Evolutionary conservation across 2,797 vertebrate genomes (phyloP).

Genomic region (Semotilus atromaculatus): DNA sequence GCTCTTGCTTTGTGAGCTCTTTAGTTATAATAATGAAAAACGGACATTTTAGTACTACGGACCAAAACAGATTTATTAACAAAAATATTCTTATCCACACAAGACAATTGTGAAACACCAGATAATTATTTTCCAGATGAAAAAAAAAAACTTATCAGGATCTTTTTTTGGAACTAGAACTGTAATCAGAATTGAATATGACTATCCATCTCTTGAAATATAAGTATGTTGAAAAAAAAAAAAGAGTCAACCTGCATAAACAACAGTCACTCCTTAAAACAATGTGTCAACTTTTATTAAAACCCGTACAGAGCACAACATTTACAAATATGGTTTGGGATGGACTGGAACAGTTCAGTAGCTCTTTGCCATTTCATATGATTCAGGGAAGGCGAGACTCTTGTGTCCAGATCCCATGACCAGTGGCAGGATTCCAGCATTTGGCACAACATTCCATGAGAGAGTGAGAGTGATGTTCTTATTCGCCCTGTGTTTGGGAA

Average conservation of each 20-base stretch:
- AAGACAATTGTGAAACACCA: background rate
- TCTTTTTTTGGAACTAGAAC: background rate
- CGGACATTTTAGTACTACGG: background rate
- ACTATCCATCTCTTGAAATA: background rate
- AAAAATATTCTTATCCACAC: background rate
- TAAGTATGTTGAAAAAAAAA: background rate
- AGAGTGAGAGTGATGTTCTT: constrained; percentile 94
- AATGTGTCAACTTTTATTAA: constrained; percentile 61
- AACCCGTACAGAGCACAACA: constrained; percentile 54
- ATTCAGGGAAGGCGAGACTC: constrained; percentile 92
- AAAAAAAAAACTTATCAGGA: background rate
- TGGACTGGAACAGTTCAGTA: constrained; percentile 82
- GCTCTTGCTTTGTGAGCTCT: background rate
- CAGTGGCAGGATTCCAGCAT: constrained; percentile 95
- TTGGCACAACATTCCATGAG: constrained; percentile 98
- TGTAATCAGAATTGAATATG: background rate
- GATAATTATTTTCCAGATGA: background rate
- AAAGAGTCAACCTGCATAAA: background rate
- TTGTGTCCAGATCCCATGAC: constrained; percentile 91
- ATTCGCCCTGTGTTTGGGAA: constrained; percentile 84
- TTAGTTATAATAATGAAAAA: background rate
- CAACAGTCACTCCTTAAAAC: constrained; percentile 21
- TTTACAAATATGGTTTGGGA: constrained; percentile 54
- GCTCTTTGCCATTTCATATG: constrained; percentile 91
- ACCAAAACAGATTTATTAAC: background rate